A percentile compares a stretch with the other conserved stretches of the same genome.
Evolutionary conservation across 2,113 vertebrate genomes (phyloP).

Genomic region (Vulpes vulpes): DNA sequence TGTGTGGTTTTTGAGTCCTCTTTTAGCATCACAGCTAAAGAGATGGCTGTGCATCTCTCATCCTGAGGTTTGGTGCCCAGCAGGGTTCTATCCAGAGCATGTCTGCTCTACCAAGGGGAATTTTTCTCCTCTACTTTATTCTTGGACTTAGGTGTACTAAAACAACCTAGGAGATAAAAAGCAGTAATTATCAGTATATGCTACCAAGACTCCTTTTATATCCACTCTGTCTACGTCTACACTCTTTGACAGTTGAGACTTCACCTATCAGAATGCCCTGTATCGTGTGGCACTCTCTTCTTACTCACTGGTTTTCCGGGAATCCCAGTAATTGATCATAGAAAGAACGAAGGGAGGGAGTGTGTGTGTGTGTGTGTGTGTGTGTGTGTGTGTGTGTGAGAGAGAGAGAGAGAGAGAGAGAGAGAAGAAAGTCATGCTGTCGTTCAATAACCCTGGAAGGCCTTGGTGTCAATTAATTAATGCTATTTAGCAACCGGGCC

Average conservation of each 20-base stretch:
- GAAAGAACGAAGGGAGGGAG: not conserved
- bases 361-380: not conserved
- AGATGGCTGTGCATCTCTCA: not conserved
- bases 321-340: not conserved
- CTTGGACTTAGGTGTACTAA: not conserved
- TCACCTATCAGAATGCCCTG: not conserved
- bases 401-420: not conserved
- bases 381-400: not conserved
- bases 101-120: not conserved
- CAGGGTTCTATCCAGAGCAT: not conserved
- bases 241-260: not conserved
- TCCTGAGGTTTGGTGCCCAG: not conserved
- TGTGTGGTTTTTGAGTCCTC: not conserved
- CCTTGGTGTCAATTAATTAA: not conserved
- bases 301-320: not conserved
- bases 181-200: not conserved
- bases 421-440: not conserved
- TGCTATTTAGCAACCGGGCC: not conserved
- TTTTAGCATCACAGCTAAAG: not conserved
- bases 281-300: not conserved
- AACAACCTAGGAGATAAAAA: not conserved
- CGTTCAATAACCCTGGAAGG: not conserved
- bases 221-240: not conserved
- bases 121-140: not conserved
- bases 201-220: not conserved